These are phyloP conservation scores for Nemoura dubitans DNA, from an alignment of 2,888 invertebrate species.

Conservation along the genomic window DNA sequence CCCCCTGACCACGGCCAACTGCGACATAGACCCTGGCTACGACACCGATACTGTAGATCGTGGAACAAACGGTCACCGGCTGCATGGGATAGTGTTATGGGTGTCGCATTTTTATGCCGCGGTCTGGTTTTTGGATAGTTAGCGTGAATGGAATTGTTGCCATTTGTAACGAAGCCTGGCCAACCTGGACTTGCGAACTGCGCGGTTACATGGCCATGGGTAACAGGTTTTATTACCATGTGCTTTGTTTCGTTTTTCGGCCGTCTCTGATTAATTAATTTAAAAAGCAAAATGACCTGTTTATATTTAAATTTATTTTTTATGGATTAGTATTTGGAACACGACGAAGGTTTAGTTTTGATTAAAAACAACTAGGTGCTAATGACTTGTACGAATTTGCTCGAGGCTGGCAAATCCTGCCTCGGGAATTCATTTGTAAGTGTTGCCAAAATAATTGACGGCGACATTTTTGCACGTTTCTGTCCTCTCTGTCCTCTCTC, in stretches of 20 bases:
- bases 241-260: neutral
- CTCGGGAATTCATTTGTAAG: neutral
- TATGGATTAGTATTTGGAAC: neutral
- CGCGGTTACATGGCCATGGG: neutral
- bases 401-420: neutral
- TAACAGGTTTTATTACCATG: neutral
- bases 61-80: neutral
- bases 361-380: neutral
- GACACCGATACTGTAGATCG: neutral
- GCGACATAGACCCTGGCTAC: neutral
- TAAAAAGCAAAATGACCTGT: neutral
- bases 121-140: neutral
- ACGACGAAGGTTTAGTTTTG: neutral
- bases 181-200: neutral
- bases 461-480: conserved; percentile 14
- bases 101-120: neutral
- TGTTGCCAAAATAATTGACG: conserved; percentile 9
- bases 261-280: neutral
- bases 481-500: neutral
- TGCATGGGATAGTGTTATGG: neutral
- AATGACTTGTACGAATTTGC: conserved; percentile 2
- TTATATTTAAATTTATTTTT: neutral
- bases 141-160: neutral
- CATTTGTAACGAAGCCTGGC: neutral
- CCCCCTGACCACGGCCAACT: neutral